phyloP scores from a whole-genome alignment of 2,888 invertebrate genomes.

The Trachelus tabidus region DNA sequence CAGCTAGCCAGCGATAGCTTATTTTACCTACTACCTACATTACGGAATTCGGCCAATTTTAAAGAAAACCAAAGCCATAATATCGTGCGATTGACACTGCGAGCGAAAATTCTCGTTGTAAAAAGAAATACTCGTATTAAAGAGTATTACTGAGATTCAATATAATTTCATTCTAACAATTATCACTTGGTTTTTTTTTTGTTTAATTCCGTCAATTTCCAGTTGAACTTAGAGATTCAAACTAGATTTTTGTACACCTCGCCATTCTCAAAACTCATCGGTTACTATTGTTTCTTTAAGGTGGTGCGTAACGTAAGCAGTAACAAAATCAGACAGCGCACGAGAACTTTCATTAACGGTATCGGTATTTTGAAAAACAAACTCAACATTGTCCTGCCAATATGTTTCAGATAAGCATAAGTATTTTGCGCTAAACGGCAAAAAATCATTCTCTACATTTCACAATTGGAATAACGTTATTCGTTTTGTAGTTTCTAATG shows the following conservation, averaged over 20 bases:
- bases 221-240: background rate
- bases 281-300: conserved; percentile 36
- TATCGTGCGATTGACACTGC: conserved; percentile 1
- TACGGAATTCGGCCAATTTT: background rate
- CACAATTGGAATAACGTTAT: background rate
- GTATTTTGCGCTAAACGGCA: background rate
- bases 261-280: conserved; percentile 23
- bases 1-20: conserved; percentile 51
- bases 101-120: conserved; percentile 6
- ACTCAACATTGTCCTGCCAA: background rate
- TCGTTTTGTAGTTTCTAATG: background rate
- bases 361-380: background rate
- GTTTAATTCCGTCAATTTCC: background rate
- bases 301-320: conserved; percentile 49
- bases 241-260: background rate
- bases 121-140: background rate
- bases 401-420: background rate
- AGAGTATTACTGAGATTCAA: conserved; percentile 1
- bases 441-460: background rate
- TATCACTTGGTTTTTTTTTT: background rate
- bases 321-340: conserved; percentile 17
- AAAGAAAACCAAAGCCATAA: conserved; percentile 4
- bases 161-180: conserved; percentile 6
- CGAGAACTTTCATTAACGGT: background rate
- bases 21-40: conserved; percentile 29